Conservation (phyloP, 2,113 vertebrate genomes). For the Choloepus hoffmanni region DNA sequence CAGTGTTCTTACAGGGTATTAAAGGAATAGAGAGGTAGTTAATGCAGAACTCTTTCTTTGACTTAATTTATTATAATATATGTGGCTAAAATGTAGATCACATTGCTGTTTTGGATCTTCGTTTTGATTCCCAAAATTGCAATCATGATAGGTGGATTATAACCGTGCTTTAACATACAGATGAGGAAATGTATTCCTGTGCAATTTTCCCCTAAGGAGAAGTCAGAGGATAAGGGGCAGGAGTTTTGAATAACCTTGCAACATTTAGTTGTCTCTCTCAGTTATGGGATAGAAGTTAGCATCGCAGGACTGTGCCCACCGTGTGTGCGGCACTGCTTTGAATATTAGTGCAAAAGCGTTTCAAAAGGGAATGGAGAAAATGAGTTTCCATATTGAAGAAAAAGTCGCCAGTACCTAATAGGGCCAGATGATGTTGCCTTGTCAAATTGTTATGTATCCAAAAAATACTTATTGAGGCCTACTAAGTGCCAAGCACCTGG, state of each 20-base stretch:
- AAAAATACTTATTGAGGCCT: background rate
- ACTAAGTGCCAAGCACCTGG: background rate
- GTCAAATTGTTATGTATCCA: background rate
- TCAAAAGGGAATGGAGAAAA: slow-evolving; percentile 49
- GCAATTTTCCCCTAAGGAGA: slow-evolving; percentile 82
- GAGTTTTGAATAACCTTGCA: slow-evolving; percentile 80
- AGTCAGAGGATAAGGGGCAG: slow-evolving; percentile 79
- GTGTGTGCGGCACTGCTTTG: slow-evolving; percentile 61
- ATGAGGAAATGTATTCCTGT: slow-evolving; percentile 81
- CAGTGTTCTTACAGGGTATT: slow-evolving; percentile 5
- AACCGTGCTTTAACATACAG: slow-evolving; percentile 80
- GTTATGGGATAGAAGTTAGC: slow-evolving; percentile 78
- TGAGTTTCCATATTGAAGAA: background rate
- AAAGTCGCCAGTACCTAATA: slow-evolving; percentile 24
- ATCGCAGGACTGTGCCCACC: slow-evolving; percentile 60
- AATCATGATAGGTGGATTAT: slow-evolving; percentile 84
- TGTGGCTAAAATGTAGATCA: slow-evolving; percentile 81
- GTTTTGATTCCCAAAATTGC: slow-evolving; percentile 83
- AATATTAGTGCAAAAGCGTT: slow-evolving; percentile 54
- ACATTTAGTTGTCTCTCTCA: slow-evolving; percentile 81
- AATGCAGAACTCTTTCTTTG: slow-evolving; percentile 61
- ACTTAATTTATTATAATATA: slow-evolving; percentile 79
- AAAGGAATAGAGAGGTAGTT: slow-evolving; percentile 46
- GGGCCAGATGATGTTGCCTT: slow-evolving; percentile 30
- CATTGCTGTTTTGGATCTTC: slow-evolving; percentile 76